Percentiles rank a stretch among this genome's conserved stretches.
These are phyloP conservation scores for Papilio glaucus DNA, from an alignment of 1,140 invertebrate species.

Conservation along the genomic window DNA sequence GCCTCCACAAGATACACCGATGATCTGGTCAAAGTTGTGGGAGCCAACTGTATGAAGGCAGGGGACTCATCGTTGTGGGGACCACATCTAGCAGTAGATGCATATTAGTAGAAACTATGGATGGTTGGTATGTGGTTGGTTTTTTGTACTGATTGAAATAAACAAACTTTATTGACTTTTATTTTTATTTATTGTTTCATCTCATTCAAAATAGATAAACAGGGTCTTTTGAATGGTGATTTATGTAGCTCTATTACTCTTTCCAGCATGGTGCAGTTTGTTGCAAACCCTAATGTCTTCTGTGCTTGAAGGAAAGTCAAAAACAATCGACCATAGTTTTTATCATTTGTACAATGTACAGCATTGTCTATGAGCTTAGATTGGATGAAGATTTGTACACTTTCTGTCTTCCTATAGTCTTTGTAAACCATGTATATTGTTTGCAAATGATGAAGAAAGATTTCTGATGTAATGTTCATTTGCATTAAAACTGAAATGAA, in stretches of 20 bases:
- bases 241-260: slow-evolving; percentile 51
- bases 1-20: no score
- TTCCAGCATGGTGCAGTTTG: slow-evolving; percentile 38
- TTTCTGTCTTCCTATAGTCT: slow-evolving; percentile 49
- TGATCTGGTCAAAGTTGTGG: no score
- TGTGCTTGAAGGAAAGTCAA: slow-evolving; percentile 51
- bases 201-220: slow-evolving; percentile 51
- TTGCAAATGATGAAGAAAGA: slow-evolving; percentile 54
- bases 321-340: slow-evolving; percentile 59
- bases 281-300: slow-evolving; percentile 30
- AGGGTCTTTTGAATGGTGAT: slow-evolving; percentile 57
- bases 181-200: slow-evolving; percentile 36
- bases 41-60: no score
- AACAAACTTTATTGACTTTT: slow-evolving; percentile 32
- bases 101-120: no score
- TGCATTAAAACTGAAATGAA: slow-evolving; percentile 48
- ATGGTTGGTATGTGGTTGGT: no score
- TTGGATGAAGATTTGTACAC: slow-evolving; percentile 52
- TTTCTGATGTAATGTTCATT: slow-evolving; percentile 45
- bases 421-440: slow-evolving; percentile 56
- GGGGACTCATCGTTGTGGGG: no score
- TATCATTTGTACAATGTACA: slow-evolving; percentile 46
- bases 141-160: background rate
- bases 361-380: slow-evolving; percentile 43
- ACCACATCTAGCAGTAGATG: no score